Evolutionary conservation across 1,140 invertebrate species (phyloP), one percentile per base, ranked within the genome.

Genomic region (Bemisia tabaci): DNA sequence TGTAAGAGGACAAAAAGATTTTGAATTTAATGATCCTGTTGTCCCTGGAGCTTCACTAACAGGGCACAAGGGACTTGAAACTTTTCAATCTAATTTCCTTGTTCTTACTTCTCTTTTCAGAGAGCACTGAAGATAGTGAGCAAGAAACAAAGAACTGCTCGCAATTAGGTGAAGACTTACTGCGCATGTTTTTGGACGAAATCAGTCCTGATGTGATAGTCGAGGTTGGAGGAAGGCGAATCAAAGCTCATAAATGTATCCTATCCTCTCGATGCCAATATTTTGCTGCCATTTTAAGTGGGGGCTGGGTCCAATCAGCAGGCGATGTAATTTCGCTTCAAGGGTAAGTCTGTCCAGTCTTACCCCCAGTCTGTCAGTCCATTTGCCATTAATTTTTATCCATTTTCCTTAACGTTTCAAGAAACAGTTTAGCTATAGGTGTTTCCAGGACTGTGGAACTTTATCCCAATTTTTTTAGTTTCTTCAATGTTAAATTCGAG

Each of bases 181-280:
- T 95, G 11, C 81, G 88, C 66, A 93, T 94, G 89, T 94, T 94
- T 75, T 77, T 94, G 62, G 90, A 94, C 73, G 91, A 94, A 78
- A 88, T 92, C 59, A 87, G 87, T 72, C 85, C 89, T 22, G 92
- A 95, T 77, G 90, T 93, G 63, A 84, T 84, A 17, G 85, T 92
- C 1, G 86, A 90, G 73, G 89, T 93, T 17, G 84, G 84, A 24
- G 90, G 88, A 1, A 82, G 85, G 9, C 81, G 85, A 66, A 88
- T 94, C 59, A 87, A 86, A 74, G 91, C 91, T 22, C 92, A 95
- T 75, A 94, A 93, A 77, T 94, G 91, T 76, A 91, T 95, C 72
- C 78, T 94, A 64, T 87, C 89, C 64, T 92, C 91, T 9, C 82
- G 93, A 33, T 94, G 91, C 74, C 89, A 92, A 74, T 95, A 95